A percentile compares a stretch with the other conserved stretches of the same genome.
phyloP scores from a whole-genome alignment of 1,140 invertebrate genomes.

The Anastrepha ludens region DNA sequence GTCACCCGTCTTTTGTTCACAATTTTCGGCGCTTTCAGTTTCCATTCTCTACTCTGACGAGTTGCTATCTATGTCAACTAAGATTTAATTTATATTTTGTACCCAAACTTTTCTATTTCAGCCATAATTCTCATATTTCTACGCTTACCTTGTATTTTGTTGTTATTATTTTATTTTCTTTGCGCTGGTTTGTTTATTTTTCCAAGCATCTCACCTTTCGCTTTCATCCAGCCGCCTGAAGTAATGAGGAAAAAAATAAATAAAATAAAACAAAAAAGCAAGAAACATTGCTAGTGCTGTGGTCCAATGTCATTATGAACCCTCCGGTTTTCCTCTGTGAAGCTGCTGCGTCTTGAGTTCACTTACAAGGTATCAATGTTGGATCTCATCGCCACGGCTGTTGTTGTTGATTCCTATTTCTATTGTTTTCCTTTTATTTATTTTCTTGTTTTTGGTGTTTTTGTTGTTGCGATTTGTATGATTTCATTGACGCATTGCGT shows the following conservation, averaged over 20 bases:
- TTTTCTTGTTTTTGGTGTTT: background rate
- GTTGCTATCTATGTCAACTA: background rate
- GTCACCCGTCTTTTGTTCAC: too few relatives aligned
- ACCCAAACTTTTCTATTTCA: background rate
- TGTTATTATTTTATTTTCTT: background rate
- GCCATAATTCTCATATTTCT: background rate
- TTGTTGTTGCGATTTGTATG: background rate
- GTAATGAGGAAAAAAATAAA: background rate
- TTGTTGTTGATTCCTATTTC: background rate
- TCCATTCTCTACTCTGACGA: background rate
- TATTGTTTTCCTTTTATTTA: background rate
- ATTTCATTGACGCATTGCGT: conserved; percentile 22
- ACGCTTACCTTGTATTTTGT: background rate
- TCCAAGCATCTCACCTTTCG: conserved; percentile 2
- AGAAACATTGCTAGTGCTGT: background rate
- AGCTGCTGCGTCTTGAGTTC: background rate
- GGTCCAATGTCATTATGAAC: background rate
- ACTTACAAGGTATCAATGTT: background rate
- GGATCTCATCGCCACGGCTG: background rate
- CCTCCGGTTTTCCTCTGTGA: background rate
- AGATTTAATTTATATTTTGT: background rate
- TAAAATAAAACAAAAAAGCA: background rate
- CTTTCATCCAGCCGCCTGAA: conserved; percentile 4
- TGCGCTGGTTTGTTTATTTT: background rate
- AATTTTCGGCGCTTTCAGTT: background rate